Evolutionary conservation across 1,140 invertebrate species (phyloP).

Genomic region (Megalonaias nervosa): DNA sequence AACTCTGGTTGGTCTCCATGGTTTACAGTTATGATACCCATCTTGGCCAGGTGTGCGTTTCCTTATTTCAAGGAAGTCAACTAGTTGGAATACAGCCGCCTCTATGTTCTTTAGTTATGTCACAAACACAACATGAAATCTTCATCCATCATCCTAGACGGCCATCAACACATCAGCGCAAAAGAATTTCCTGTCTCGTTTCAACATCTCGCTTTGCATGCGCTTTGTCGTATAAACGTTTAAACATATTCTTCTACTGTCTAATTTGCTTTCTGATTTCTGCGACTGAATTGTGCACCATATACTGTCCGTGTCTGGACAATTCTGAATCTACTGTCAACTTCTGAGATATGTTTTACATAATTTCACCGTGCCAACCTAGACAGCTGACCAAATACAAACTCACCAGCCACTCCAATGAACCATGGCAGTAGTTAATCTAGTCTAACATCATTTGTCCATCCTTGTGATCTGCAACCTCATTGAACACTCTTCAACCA

Average conservation of each 20-base stretch:
- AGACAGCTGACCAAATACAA: slow-evolving; percentile 1
- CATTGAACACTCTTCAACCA: too few species aligned
- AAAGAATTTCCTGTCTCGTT: slow-evolving; percentile 13
- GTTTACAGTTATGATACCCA: too few species aligned
- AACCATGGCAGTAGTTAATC: too few species aligned
- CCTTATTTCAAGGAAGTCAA: too few species aligned
- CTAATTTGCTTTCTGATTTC: slow-evolving; percentile 13
- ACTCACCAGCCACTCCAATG: background rate
- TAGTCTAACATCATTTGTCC: background rate
- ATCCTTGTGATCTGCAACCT: background rate
- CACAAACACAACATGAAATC: slow-evolving; percentile 13
- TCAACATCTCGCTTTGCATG: slow-evolving; percentile 5
- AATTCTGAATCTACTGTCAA: too few species aligned
- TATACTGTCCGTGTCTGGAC: slow-evolving; percentile 7
- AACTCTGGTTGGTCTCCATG: too few species aligned
- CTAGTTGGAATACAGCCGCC: too few species aligned
- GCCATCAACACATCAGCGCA: slow-evolving; percentile 17
- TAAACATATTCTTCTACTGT: slow-evolving; percentile 19
- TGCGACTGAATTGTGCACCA: slow-evolving; percentile 15
- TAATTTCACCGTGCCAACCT: too few species aligned
- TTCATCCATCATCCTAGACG: background rate
- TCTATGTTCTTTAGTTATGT: background rate
- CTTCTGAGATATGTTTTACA: too few species aligned
- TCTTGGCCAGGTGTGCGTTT: too few species aligned
- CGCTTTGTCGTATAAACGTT: slow-evolving; percentile 35